Base-by-base conservation (phyloP, 2,113 vertebrate genomes). In the Carlito syrichta region DNA sequence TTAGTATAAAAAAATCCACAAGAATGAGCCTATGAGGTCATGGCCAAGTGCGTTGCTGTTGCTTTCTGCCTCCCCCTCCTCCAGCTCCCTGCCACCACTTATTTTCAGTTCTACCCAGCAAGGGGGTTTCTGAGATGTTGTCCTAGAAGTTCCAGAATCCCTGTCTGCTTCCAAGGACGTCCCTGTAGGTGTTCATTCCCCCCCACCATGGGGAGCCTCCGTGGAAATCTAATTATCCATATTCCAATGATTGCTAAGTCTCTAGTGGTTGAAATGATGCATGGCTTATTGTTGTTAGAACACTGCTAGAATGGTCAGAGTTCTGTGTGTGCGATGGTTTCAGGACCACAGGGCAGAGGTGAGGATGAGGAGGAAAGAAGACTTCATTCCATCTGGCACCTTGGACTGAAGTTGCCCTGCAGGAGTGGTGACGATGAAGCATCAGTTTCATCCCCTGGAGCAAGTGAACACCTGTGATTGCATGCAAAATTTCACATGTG, bases 161-260 rank as follows among this genome's bases (percentile, higher is more conserved):
- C 56, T 79, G 62, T 77, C 63, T 82, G 71, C 85, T 96, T 35
- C 62, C 20, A 52, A 94, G 25, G 32, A 58, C 66, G 73, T 35
- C 54, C 35, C 14, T 45, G 17, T n/a, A 66, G 81, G 63, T 79
- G 92, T 84, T 94, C 27, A n/a, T 73, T 68, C 74, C 62, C 60
- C 62, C 68, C 63, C 32, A 63, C 76, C 11, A 35, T 12, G 45
- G n/a, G 77, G 25, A 58, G 88, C 77, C 78, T 86, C 68, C 1
- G 2, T 89, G 74, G 66, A 95, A 94, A 92, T 83, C 78, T 78
- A 82, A 86, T 94, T 84, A 81, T 68, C 86, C 76, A n/a, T 68
- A 73, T 50, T 96, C 38, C 66, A 84, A n/a, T 84, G 86, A 74
- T 69, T 89, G 86, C 86, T 35, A 52, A n/a, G 94, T 77, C 13